These are phyloP conservation scores for Ciona savignyi DNA, from an alignment of 23 tunicate species.

Conservation along the genomic window DNA sequence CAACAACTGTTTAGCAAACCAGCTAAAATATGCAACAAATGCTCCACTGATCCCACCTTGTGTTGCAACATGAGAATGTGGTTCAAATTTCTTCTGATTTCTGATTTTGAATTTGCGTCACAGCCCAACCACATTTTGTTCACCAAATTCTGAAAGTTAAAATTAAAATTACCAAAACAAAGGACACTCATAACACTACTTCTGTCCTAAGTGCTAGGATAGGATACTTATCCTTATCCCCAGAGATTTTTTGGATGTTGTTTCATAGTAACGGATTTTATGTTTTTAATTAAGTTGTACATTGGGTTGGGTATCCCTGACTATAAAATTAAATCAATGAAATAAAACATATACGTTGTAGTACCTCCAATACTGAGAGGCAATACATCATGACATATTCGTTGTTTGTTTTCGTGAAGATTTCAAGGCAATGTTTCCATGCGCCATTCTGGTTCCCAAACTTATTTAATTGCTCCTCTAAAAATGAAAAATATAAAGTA, in stretches of 20 bases:
- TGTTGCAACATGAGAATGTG: conserved; percentile 49
- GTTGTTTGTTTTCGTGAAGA: conserved; percentile 54
- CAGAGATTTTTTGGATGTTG: background rate
- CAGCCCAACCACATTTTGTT: conserved; percentile 89
- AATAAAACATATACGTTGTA: background rate
- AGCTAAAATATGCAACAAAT: too few relatives aligned
- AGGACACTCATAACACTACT: background rate
- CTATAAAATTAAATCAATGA: background rate
- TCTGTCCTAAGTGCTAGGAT: background rate
- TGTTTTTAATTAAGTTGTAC: background rate
- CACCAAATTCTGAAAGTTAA: conserved; percentile 38
- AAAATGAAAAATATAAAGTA: background rate
- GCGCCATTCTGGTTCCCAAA: conserved; percentile 83
- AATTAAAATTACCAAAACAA: background rate
- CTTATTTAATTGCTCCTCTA: conserved; percentile 65
- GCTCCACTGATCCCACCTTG: too few relatives aligned
- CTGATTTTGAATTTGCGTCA: conserved; percentile 55
- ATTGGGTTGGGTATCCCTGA: background rate
- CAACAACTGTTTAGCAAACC: too few relatives aligned
- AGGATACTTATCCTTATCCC: too few relatives aligned
- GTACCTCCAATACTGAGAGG: conserved; percentile 70
- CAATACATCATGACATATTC: conserved; percentile 92
- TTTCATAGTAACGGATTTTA: background rate
- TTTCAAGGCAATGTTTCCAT: conserved; percentile 69
- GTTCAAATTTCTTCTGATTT: conserved; percentile 52